Evolutionary conservation across 2,888 invertebrate species (phyloP).

Genomic region (Meganola albula): DNA sequence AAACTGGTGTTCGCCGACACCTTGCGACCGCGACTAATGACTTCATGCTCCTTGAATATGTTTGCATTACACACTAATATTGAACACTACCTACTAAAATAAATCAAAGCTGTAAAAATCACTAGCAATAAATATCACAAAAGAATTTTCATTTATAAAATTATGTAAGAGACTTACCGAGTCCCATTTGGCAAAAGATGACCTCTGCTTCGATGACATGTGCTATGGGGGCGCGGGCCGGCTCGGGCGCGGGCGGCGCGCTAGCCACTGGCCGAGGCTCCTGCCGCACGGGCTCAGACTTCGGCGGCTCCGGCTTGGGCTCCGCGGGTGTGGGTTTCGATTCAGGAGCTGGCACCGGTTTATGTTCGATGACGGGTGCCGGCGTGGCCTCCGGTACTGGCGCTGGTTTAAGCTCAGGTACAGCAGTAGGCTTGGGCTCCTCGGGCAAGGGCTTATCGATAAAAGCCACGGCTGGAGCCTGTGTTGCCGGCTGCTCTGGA

Average conservation of each 20-base stretch:
- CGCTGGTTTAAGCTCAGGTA: constrained; percentile 22
- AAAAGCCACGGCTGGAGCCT: constrained; percentile 26
- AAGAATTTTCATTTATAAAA: no score
- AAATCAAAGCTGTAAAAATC: no score
- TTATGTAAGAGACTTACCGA: constrained; percentile 76
- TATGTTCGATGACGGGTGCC: constrained; percentile 14
- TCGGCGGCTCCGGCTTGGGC: constrained; percentile 18
- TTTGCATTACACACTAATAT: no score
- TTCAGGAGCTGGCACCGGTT: constrained; percentile 18
- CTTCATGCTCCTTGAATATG: no score
- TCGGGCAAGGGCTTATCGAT: constrained; percentile 23
- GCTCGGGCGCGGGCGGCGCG: constrained; percentile 32
- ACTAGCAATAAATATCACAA: no score
- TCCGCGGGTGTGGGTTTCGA: constrained; percentile 34
- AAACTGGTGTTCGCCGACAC: constrained; percentile 27
- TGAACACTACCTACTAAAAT: no score
- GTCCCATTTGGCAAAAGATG: constrained; percentile 84
- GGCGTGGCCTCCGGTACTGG: constrained; percentile 27
- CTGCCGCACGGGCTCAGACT: constrained; percentile 26
- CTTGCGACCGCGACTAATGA: constrained; percentile 11
- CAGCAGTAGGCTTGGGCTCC: constrained; percentile 49
- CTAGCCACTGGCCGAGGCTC: constrained; percentile 21
- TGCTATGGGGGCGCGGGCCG: constrained; percentile 50
- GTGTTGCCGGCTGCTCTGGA: constrained; percentile 26
- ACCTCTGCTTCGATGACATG: constrained; percentile 81